Evolutionary conservation across 2,113 vertebrate genomes (phyloP).

Genomic region (Coracopsis vasa): DNA sequence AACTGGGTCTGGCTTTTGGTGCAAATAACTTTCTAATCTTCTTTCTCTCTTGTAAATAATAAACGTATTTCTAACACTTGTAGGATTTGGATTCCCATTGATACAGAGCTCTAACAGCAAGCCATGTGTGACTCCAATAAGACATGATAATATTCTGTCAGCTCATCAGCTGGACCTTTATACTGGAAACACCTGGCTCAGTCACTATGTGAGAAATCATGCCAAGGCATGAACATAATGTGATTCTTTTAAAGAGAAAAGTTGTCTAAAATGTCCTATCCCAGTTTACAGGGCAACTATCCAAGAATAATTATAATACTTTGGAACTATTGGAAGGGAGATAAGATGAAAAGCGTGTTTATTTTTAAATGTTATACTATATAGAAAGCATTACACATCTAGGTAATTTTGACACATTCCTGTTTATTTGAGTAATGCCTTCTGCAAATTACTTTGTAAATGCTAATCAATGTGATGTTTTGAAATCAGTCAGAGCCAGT

Average conservation of each 20-base stretch:
- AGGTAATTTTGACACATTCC: background rate
- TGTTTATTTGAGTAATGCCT: background rate
- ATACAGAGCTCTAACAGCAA: slow-evolving; percentile 1
- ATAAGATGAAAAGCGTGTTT: background rate
- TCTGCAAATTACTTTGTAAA: slow-evolving; percentile 1
- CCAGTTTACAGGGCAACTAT: slow-evolving; percentile 1
- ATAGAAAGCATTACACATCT: background rate
- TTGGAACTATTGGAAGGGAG: background rate
- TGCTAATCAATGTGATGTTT: background rate
- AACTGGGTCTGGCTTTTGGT: background rate
- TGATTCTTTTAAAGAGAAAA: slow-evolving; percentile 8
- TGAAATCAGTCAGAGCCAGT: background rate
- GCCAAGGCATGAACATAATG: slow-evolving; percentile 56
- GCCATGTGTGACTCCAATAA: slow-evolving; percentile 25
- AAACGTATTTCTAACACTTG: background rate
- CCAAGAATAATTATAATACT: slow-evolving; percentile 33
- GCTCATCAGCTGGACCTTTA: slow-evolving; percentile 38
- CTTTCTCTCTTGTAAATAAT: slow-evolving; percentile 25
- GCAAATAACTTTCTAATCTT: background rate
- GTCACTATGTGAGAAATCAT: background rate
- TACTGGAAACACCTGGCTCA: slow-evolving; percentile 55
- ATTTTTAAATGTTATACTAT: background rate
- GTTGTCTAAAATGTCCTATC: slow-evolving; percentile 10
- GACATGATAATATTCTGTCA: slow-evolving; percentile 58
- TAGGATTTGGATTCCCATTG: slow-evolving; percentile 4